phyloP scores from a whole-genome alignment of 2,888 invertebrate species.

The Callyntrura guangdongensis region DNA sequence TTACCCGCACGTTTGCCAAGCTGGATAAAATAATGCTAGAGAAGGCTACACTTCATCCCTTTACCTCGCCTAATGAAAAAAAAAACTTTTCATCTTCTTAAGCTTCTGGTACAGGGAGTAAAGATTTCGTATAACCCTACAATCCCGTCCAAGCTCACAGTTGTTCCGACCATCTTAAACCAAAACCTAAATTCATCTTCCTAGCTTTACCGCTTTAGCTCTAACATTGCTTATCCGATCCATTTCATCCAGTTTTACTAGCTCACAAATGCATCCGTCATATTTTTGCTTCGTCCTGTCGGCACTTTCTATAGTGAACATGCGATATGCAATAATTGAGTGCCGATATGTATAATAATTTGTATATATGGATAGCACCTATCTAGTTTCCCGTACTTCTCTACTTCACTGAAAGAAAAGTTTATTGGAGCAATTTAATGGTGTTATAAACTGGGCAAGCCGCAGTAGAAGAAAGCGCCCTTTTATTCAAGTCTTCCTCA shows the following conservation, averaged over 20 bases:
- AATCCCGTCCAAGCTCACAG: constrained; percentile 55
- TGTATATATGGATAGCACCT: background rate
- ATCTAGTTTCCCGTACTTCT: constrained; percentile 58
- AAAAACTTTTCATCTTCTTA: constrained; percentile 36
- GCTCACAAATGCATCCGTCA: background rate
- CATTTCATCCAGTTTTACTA: constrained; percentile 20
- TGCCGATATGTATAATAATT: background rate
- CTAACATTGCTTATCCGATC: background rate
- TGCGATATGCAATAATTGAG: background rate
- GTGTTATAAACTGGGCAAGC: constrained; percentile 73
- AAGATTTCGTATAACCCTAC: background rate
- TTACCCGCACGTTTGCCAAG: constrained; percentile 54
- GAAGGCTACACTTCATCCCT: background rate
- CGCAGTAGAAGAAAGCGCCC: constrained; percentile 55
- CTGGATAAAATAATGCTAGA: constrained; percentile 23
- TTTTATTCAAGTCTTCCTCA: background rate
- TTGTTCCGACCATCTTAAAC: constrained; percentile 51
- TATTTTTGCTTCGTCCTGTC: constrained; percentile 64
- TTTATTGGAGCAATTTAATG: constrained; percentile 76
- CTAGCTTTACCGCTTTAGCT: too few species aligned
- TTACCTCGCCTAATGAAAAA: too few species aligned
- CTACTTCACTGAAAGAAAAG: constrained; percentile 20
- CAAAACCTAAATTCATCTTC: background rate
- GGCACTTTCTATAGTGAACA: constrained; percentile 66
- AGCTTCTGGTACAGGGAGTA: background rate